Evolutionary conservation across 2,797 vertebrate species (phyloP), one percentile per base, ranked within the genome.

Genomic region (Gephyroberyx darwinii): DNA sequence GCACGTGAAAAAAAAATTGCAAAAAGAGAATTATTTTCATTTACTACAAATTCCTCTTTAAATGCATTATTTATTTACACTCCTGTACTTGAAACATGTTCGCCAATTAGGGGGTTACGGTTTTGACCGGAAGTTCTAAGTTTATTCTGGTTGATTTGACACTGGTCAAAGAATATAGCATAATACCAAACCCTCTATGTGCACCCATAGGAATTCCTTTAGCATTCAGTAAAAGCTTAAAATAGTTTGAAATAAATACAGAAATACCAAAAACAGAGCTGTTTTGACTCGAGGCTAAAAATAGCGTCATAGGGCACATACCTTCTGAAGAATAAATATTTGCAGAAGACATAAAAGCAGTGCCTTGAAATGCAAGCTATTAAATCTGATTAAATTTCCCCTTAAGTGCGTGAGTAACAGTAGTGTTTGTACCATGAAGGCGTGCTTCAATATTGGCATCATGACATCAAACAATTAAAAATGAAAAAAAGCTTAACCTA

Each of bases 341-440:
- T 91, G 92, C 79, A 91, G 79, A 88, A 85, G 79, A 91, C 91
- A 92, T 87, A 83, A 92, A 92, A 93, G 91, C 88, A 64, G 67
- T 60, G 86, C 82, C 84, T 90, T 89, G 83, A 87, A 91, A 90
- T 73, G 78, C 82, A 78, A 85, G 77, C 90, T 90, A 88, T 91
- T 92, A 87, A 84, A 89, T 87, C 83, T 87, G 89, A 90, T 90
- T 90, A 82, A 76, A 83, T 77, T 39, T 65, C 59, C 70, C 77
- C 69, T 69, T 51, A 67, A 82, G 52, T 70, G 75, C 59, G 41
- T 41, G 39, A 56, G 54, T 33, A 56, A 35, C 54, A 35, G 31
- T 35, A 54, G 53, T 45, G 78, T 78, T 82, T 86, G 69, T 71
- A 67, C 54, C 52, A 78, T 69, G 54, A 39, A 81, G 66, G 52